phyloP scores from a whole-genome alignment of 2,113 vertebrate species.

The Platysteira castanea region DNA sequence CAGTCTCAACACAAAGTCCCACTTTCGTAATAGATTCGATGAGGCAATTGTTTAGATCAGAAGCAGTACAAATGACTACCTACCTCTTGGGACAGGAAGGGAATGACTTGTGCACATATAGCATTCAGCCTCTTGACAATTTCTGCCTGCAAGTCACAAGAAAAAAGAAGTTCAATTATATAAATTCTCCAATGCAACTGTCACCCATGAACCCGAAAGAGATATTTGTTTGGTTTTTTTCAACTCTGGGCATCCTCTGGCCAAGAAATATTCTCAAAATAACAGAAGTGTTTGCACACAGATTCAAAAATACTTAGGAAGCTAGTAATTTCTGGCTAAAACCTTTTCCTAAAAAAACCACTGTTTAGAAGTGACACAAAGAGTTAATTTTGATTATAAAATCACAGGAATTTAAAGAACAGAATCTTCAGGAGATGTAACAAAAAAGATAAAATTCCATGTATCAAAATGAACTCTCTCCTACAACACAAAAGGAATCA shows the following conservation, averaged over 20 bases:
- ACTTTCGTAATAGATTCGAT: not conserved
- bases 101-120: conserved; percentile 97
- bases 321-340: conserved; percentile 12
- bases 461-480: not conserved
- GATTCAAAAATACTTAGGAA: conserved; percentile 6
- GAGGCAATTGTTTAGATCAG: not conserved
- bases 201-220: conserved; percentile 16
- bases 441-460: not conserved
- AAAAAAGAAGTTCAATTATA: conserved; percentile 48
- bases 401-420: not conserved
- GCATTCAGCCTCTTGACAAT: conserved; percentile 97
- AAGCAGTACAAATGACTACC: conserved; percentile 30
- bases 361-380: conserved; percentile 1
- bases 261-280: not conserved
- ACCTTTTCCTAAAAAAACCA: conserved; percentile 22
- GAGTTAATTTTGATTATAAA: not conserved
- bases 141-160: conserved; percentile 85
- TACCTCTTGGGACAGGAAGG: conserved; percentile 97
- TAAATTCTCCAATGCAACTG: conserved; percentile 16
- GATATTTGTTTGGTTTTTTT: not conserved
- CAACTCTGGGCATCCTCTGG: not conserved
- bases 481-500: not conserved
- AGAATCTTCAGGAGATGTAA: not conserved
- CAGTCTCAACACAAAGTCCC: not conserved
- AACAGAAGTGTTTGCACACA: not conserved